Evolutionary conservation across 2,797 vertebrate genomes (phyloP).

Genomic region (Leontocebus nigricollis): DNA sequence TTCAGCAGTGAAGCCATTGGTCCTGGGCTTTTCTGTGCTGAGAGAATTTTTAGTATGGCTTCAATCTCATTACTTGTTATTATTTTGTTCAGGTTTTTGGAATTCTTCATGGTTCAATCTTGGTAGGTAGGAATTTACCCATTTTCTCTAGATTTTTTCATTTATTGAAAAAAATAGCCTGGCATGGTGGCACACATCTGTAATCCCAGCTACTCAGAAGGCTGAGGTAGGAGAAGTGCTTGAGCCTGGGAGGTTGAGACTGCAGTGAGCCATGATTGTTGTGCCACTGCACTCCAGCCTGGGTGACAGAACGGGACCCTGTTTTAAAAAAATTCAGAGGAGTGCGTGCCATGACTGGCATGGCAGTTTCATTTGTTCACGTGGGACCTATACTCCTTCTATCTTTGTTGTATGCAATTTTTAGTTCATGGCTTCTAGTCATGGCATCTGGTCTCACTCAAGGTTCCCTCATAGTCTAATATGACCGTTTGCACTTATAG

Average conservation of each 20-base stretch:
- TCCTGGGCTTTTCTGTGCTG: too few species aligned
- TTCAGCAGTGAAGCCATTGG: too few species aligned
- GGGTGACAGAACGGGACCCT: not conserved
- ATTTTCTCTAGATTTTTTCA: too few species aligned
- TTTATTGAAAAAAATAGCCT: not conserved
- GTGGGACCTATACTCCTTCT: not conserved
- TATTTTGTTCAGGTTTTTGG: too few species aligned
- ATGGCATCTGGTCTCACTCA: not conserved
- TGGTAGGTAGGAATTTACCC: too few species aligned
- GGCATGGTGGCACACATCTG: not conserved
- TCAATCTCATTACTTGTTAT: too few species aligned
- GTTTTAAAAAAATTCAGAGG: not conserved
- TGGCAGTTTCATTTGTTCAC: not conserved
- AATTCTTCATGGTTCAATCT: too few species aligned
- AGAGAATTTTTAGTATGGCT: too few species aligned
- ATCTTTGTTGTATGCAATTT: not conserved
- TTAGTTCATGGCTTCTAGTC: not conserved
- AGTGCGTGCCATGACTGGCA: not conserved
- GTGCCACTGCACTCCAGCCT: not conserved
- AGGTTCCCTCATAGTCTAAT: not conserved
- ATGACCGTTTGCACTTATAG: not conserved
- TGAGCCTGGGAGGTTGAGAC: not conserved
- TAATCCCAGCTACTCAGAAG: not conserved
- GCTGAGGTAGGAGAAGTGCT: not conserved
- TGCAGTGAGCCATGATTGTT: not conserved